Percentiles rank a stretch among this genome's conserved stretches.
These are phyloP conservation scores for Balearica regulorum DNA, from an alignment of 2,797 vertebrate genomes.

Conservation along the genomic window DNA sequence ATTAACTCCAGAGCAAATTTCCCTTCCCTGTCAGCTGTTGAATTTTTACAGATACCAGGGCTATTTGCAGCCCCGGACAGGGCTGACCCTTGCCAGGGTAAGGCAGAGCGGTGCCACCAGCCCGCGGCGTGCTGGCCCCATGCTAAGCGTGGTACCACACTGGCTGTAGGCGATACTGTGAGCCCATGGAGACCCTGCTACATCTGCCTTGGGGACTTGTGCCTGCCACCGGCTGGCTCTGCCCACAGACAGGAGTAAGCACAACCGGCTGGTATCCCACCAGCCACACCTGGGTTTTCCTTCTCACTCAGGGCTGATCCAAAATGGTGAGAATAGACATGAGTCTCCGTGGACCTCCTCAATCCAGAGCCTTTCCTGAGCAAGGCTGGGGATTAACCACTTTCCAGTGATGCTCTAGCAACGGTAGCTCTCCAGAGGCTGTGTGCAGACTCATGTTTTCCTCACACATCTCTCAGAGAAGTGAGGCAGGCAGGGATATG, in stretches of 20 bases:
- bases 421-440: background rate
- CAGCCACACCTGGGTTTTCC: background rate
- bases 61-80: background rate
- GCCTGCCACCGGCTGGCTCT: background rate
- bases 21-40: background rate
- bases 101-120: background rate
- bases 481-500: fast-evolving
- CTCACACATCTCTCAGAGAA: background rate
- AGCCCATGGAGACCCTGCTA: background rate
- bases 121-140: fast-evolving
- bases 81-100: background rate
- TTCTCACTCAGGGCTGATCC: background rate
- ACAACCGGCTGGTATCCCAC: background rate
- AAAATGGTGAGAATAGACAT: background rate
- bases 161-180: background rate
- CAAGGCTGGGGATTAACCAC: background rate
- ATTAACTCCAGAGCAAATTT: background rate
- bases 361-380: background rate
- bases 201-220: fast-evolving
- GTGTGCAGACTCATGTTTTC: background rate
- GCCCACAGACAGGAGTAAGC: background rate
- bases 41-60: background rate
- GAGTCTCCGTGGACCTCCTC: background rate
- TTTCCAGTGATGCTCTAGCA: background rate
- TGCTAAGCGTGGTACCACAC: background rate